These are phyloP conservation scores for Phrynocephalus forsythii DNA, from an alignment of 2,797 vertebrate genomes.

Conservation along the genomic window DNA sequence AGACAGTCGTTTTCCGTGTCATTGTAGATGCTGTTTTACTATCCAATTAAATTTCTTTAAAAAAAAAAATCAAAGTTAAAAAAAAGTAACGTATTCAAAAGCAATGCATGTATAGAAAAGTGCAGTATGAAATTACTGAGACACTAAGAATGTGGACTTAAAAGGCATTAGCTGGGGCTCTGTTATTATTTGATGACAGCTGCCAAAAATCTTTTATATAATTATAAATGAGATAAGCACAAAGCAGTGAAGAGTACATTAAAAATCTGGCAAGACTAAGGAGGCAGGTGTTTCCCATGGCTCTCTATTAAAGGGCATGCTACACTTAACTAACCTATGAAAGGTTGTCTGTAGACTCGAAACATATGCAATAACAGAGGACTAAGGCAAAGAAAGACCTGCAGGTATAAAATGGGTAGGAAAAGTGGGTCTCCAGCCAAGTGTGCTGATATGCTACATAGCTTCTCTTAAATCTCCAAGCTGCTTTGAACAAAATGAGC, in stretches of 20 bases:
- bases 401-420: constrained; percentile 59
- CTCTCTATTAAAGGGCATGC: constrained; percentile 60
- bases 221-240: constrained; percentile 68
- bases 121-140: constrained; percentile 45
- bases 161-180: constrained; percentile 28
- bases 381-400: constrained; percentile 58
- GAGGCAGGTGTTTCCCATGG: constrained; percentile 79
- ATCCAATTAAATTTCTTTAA: constrained; percentile 24
- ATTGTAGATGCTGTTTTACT: constrained; percentile 5
- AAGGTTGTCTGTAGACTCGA: constrained; percentile 62
- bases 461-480: constrained; percentile 59
- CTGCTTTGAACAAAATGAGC: constrained; percentile 65
- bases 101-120: constrained; percentile 47
- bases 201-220: constrained; percentile 61
- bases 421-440: constrained; percentile 45
- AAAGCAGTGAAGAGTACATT: constrained; percentile 57
- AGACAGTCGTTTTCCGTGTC: not conserved
- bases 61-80: constrained; percentile 23
- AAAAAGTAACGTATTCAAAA: constrained; percentile 28
- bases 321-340: constrained; percentile 63
- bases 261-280: constrained; percentile 56
- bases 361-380: constrained; percentile 52
- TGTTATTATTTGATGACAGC: constrained; percentile 55
- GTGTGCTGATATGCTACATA: constrained; percentile 39
- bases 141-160: constrained; percentile 37